Conservation (phyloP, 53 echinoderm and acorn worm species). For the Holothuria scabra region DNA sequence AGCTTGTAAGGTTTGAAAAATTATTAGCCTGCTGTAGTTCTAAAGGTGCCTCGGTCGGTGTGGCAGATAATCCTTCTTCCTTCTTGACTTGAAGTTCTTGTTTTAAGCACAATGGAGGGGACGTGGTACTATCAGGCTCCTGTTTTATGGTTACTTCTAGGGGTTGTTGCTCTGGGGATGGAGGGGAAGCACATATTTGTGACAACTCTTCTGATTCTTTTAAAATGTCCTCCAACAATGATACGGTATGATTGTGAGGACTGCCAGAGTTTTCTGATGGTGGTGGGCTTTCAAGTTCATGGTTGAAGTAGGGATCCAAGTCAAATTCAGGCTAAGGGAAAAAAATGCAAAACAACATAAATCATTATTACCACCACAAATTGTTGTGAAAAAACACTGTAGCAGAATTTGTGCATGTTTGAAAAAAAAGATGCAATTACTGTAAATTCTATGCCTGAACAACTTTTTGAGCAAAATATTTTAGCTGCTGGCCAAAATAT, state of each 20-base stretch:
- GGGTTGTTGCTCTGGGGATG: background rate
- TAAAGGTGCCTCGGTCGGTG: no score
- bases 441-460: no score
- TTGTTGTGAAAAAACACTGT: no score
- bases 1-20: background rate
- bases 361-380: no score
- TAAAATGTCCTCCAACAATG: constrained; percentile 29
- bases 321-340: constrained; percentile 40
- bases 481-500: no score
- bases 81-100: no score
- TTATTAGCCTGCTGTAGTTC: background rate
- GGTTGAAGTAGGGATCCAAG: constrained; percentile 34
- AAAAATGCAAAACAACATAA: background rate
- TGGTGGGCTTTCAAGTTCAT: constrained; percentile 38
- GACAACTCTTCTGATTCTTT: constrained; percentile 29
- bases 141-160: constrained; percentile 14
- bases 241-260: background rate
- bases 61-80: no score
- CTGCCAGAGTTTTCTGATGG: background rate
- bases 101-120: background rate
- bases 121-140: constrained; percentile 47
- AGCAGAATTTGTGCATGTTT: no score
- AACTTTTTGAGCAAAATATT: no score
- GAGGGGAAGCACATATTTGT: background rate
- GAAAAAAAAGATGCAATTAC: no score